phyloP scores from a whole-genome alignment of 2,113 vertebrate genomes.

The Baryphthengus martii region DNA sequence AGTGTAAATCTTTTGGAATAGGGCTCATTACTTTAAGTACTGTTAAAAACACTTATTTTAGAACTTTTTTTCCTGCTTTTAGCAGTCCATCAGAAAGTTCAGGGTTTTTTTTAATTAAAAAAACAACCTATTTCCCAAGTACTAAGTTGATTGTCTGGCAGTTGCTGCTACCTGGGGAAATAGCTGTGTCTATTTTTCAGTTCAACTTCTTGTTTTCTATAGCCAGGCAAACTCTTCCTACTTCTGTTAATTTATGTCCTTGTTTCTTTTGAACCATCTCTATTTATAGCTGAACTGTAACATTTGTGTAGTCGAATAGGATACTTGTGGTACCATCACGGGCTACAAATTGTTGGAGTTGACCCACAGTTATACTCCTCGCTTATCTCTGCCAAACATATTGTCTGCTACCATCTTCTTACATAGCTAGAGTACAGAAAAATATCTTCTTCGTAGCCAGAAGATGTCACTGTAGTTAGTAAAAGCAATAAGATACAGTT shows the following conservation, averaged over 20 bases:
- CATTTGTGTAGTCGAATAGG: background rate
- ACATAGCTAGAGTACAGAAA: background rate
- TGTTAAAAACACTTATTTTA: background rate
- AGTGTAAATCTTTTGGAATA: background rate
- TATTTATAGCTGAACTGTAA: background rate
- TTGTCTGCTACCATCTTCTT: background rate
- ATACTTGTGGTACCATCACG: background rate
- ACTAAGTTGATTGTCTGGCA: background rate
- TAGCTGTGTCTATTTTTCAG: background rate
- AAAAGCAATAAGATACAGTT: background rate
- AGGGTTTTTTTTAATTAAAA: background rate
- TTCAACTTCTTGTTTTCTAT: background rate
- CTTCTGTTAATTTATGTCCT: background rate
- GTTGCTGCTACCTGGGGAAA: background rate
- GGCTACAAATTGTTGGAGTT: background rate
- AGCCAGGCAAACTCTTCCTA: background rate
- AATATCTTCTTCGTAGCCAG: background rate
- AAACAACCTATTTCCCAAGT: background rate
- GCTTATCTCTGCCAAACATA: background rate
- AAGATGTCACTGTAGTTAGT: constrained; percentile 46
- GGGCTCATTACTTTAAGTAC: background rate
- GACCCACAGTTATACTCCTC: background rate
- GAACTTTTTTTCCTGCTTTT: background rate
- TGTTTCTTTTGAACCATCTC: background rate
- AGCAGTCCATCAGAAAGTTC: background rate